Evolutionary conservation across 2,113 vertebrate species (phyloP).

Genomic region (Bostrychus sinensis): DNA sequence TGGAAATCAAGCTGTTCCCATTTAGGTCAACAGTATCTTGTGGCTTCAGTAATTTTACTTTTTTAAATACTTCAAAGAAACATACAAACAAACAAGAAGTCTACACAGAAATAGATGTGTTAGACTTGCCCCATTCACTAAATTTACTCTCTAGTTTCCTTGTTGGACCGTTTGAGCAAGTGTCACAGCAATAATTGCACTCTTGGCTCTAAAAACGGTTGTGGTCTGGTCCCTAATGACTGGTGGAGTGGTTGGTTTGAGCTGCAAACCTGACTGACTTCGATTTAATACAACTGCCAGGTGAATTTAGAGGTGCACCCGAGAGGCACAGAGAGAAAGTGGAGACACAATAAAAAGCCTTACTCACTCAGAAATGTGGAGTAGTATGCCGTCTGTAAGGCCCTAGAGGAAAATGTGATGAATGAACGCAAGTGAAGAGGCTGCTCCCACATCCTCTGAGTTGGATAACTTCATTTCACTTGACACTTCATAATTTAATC

Average conservation of each 20-base stretch:
- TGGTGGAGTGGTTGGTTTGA: background rate
- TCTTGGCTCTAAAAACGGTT: background rate
- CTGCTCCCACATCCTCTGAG: background rate
- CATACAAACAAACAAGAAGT: background rate
- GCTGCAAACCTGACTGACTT: background rate
- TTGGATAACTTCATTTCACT: constrained; percentile 1
- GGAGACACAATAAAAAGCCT: background rate
- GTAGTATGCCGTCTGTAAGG: background rate
- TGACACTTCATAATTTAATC: background rate
- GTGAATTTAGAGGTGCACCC: background rate
- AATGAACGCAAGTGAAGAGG: background rate
- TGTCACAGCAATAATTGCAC: constrained; percentile 4
- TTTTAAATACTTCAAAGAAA: background rate
- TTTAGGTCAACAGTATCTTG: too few relatives aligned
- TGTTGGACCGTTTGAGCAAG: background rate
- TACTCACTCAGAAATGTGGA: background rate
- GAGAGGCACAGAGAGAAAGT: background rate
- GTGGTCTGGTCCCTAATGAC: background rate
- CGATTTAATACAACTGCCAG: constrained; percentile 4
- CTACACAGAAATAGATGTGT: background rate
- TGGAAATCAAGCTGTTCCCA: constrained; percentile 17
- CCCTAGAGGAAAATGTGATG: background rate
- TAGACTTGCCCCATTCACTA: background rate
- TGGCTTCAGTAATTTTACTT: background rate
- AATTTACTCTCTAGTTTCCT: background rate